phyloP scores from a whole-genome alignment of 2,797 vertebrate genomes.

The Malacoraja senta region DNA sequence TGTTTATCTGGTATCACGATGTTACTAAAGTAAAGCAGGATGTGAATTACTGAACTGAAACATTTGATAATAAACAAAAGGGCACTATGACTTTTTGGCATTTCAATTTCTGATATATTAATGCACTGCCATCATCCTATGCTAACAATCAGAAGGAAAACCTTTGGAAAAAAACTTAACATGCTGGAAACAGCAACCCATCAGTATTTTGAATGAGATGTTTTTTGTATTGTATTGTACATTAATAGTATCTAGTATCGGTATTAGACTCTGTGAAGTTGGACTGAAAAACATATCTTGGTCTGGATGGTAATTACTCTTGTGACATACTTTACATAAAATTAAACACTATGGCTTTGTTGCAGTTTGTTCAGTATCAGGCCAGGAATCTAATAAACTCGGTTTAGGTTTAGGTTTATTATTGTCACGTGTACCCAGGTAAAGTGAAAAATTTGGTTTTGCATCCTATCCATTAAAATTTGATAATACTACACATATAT shows the following conservation, averaged over 20 bases:
- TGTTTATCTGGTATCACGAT: background rate
- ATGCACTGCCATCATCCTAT: background rate
- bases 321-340: background rate
- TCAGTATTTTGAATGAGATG: background rate
- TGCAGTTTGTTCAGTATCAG: background rate
- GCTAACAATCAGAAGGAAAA: background rate
- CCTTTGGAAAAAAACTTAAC: background rate
- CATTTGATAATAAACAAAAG: conserved; percentile 1
- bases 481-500: no score
- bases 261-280: background rate
- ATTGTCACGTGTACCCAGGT: no score
- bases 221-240: background rate
- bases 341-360: background rate
- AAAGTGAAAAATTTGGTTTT: no score
- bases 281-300: background rate
- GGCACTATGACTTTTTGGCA: background rate
- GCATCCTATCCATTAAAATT: no score
- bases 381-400: background rate
- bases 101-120: conserved; percentile 13
- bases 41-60: background rate
- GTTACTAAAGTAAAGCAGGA: conserved; percentile 1
- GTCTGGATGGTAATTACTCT: background rate
- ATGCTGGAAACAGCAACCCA: background rate
- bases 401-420: no score
- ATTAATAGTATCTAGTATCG: background rate